Percentiles rank a stretch among this genome's conserved stretches.
phyloP scores from a whole-genome alignment of 2,888 invertebrate species.

The Willowsia nigromaculata region DNA sequence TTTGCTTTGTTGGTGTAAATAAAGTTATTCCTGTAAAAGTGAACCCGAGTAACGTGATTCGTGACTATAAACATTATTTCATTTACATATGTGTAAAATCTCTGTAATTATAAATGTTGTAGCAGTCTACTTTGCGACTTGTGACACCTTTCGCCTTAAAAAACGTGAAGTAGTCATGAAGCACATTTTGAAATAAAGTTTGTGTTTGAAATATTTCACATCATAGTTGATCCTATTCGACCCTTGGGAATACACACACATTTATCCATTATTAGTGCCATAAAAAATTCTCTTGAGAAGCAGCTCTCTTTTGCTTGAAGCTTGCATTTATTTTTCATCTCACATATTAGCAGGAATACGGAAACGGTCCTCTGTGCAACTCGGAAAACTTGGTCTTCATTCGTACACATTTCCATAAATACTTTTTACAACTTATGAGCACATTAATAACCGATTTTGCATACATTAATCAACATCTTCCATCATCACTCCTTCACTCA shows the following conservation, averaged over 20 bases:
- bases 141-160: neutral
- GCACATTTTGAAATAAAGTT: neutral
- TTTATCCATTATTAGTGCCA: slow-evolving; percentile 10
- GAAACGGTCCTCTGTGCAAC: neutral
- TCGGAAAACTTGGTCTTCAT: neutral
- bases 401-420: neutral
- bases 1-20: no score
- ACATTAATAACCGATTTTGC: slow-evolving; percentile 60
- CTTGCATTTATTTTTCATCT: neutral
- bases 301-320: neutral
- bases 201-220: slow-evolving; percentile 3
- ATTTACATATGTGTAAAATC: neutral
- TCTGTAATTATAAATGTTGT: neutral
- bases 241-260: slow-evolving; percentile 50
- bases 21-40: neutral
- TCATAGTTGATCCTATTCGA: slow-evolving; percentile 49
- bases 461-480: slow-evolving; percentile 67
- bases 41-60: no score
- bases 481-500: slow-evolving; percentile 47
- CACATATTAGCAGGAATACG: neutral
- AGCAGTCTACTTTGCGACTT: neutral
- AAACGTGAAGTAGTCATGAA: neutral
- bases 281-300: neutral
- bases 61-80: neutral
- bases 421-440: slow-evolving; percentile 10